A percentile compares a stretch with the other conserved stretches of the same genome.
These are phyloP conservation scores for Nannobrachium achirus DNA, from an alignment of 2,113 vertebrate genomes.

Conservation along the genomic window DNA sequence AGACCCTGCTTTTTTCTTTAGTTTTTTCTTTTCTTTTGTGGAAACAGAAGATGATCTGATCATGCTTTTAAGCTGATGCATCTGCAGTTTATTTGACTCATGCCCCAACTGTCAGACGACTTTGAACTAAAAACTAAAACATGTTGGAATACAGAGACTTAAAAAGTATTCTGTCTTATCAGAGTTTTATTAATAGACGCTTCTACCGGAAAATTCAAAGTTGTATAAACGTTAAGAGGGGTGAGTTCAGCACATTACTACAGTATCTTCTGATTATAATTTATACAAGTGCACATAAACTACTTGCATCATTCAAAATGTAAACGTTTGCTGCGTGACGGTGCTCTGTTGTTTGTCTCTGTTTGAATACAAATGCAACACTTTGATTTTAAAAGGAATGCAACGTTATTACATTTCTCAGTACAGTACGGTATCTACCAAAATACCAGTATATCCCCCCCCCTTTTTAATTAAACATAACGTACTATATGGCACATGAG, in stretches of 20 bases:
- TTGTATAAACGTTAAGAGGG: constrained; percentile 86
- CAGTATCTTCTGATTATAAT: background rate
- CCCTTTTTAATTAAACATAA: too few relatives aligned
- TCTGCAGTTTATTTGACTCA: background rate
- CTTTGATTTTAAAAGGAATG: too few relatives aligned
- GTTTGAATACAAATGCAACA: too few relatives aligned
- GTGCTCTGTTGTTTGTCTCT: too few relatives aligned
- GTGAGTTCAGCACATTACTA: constrained; percentile 75
- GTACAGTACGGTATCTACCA: too few relatives aligned
- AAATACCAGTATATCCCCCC: too few relatives aligned
- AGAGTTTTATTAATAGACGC: constrained; percentile 81
- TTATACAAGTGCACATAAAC: too few relatives aligned
- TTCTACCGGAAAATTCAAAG: constrained; percentile 86
- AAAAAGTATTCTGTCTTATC: constrained; percentile 79
- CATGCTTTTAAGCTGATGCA: background rate
- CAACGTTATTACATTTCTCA: too few relatives aligned
- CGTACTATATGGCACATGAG: too few relatives aligned
- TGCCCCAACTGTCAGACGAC: background rate
- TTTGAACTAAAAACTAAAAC: constrained; percentile 14
- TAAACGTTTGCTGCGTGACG: background rate
- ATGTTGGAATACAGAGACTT: constrained; percentile 81
- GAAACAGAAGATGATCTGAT: constrained; percentile 16
- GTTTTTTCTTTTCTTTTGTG: background rate
- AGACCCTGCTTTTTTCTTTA: constrained; percentile 2
- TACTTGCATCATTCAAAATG: background rate